These are phyloP conservation scores for Pyrgilauda ruficollis DNA, from an alignment of 2,113 vertebrate species.

Conservation along the genomic window DNA sequence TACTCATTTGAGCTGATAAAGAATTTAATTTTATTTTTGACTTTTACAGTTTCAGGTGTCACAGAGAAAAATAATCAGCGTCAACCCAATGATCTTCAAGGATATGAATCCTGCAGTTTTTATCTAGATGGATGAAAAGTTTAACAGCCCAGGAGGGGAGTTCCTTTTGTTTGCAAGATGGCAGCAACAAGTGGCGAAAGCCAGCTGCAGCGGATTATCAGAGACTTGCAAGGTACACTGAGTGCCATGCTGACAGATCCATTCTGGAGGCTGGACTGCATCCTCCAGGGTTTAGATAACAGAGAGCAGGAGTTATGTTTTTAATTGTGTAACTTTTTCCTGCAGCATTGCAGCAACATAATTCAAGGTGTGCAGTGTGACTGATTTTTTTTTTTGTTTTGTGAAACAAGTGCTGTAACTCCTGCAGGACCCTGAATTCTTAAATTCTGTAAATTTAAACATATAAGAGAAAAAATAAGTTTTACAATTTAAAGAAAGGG, in stretches of 20 bases:
- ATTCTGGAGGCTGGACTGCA: not conserved
- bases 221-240: constrained; percentile 86
- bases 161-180: constrained; percentile 67
- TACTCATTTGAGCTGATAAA: not conserved
- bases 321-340: not conserved
- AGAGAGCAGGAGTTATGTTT: not conserved
- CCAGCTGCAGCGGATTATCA: constrained; percentile 93
- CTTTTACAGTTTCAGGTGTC: constrained; percentile 28
- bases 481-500: not conserved
- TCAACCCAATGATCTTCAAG: not conserved
- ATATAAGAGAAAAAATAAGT: not conserved
- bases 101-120: not conserved
- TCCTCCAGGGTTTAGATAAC: not conserved
- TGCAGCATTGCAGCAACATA: not conserved
- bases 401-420: not conserved
- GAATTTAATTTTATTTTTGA: not conserved
- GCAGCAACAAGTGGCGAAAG: constrained; percentile 79
- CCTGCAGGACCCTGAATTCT: not conserved
- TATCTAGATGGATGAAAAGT: constrained; percentile 2
- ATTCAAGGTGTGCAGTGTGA: not conserved
- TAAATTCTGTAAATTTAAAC: not conserved
- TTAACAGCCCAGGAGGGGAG: not conserved
- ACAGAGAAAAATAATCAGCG: not conserved
- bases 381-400: not conserved
- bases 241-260: not conserved